Evolutionary conservation across 2,797 vertebrate genomes (phyloP).

Genomic region (Galagoides demidoff): DNA sequence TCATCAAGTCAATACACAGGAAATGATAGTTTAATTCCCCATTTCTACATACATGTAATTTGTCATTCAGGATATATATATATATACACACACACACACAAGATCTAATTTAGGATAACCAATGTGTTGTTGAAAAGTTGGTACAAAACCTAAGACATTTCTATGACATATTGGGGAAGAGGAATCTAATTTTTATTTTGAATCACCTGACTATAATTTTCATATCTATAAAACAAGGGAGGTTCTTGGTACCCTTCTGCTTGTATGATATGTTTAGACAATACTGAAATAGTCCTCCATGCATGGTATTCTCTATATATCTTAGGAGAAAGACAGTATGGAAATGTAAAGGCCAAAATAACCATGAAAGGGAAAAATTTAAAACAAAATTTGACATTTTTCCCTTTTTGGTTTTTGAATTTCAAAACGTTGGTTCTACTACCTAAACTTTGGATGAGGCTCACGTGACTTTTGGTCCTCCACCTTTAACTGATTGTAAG

Average conservation of each 20-base stretch:
- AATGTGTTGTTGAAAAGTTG: not conserved
- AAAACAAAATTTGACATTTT: not conserved
- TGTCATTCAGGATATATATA: not conserved
- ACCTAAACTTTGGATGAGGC: not conserved
- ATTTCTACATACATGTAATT: not conserved
- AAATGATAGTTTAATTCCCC: not conserved
- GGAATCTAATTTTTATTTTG: not conserved
- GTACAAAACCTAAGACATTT: conserved; percentile 3
- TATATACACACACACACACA: not conserved
- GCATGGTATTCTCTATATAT: not conserved
- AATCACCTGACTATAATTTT: not conserved
- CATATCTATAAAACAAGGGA: not conserved
- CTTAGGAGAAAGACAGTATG: not conserved
- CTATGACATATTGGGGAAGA: not conserved
- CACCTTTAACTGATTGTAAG: not conserved
- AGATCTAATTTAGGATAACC: not conserved
- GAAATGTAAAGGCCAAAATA: not conserved
- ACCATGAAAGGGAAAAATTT: not conserved
- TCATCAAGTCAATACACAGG: not conserved
- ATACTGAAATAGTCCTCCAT: not conserved
- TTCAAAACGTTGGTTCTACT: not conserved
- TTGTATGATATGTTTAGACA: not conserved
- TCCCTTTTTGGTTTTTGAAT: not conserved
- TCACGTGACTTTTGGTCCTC: not conserved
- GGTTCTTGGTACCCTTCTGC: not conserved